Base-by-base conservation (phyloP, 2,797 vertebrate species). In the Chelon auratus region DNA sequence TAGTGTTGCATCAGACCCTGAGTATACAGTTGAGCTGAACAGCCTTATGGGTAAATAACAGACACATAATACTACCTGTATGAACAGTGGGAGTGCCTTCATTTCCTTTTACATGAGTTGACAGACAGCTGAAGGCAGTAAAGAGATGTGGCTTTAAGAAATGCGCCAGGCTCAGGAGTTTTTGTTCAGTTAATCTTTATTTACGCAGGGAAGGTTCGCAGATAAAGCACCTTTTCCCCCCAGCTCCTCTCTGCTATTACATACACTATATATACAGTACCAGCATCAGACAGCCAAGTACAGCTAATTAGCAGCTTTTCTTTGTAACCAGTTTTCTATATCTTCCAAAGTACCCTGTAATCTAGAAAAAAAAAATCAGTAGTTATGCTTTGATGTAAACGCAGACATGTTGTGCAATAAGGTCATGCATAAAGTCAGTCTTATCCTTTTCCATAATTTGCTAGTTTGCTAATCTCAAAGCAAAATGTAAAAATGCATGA, bases 131-230 rank as follows among this genome's bases (percentile, higher is more conserved):
- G 57, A 70, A 51, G 15, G 45, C 20, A 1, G 68, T 26, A 4
- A 55, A 71, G 67, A 66, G 39, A 61, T 7, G 0, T 0, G 17
- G 66, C 45, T 83, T 71, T 65, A 45, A 55, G 56, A 36, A 51
- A 56, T 5, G 45, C 13, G 0, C 17, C 50, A 45, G 7, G 1
- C 51, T 17, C 45, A 62, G 13, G 42, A 7, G 2, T 43, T 75
- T 78, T 68, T 72, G 53, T 81, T 51, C 4, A 1, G 6, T 26
- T 83, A 72, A 83, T 79, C 76, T 78, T 72, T 72, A 33, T 78
- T 62, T 67, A 69, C 66, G 64, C 50, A 54, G 33, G 2, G 3
- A 7, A 37, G 13, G 39, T 58, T 69, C 72, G 59, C 55, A 53
- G 70, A 83, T 51, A 6, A 26, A 76, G 68, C 54, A 0, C 0